Conservation (phyloP, 2,888 invertebrate genomes). For the Chymomyza caudatula region DNA sequence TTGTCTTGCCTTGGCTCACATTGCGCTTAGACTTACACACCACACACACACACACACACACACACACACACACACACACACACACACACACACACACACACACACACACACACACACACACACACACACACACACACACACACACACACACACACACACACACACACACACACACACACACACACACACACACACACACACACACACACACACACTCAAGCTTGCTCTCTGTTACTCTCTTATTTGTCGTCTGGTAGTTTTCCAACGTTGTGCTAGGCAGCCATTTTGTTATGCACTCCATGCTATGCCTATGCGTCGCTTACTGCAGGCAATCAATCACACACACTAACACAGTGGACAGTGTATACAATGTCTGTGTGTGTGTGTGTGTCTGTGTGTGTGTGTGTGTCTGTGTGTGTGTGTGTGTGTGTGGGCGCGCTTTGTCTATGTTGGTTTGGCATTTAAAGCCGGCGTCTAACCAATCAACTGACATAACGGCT, state of each 20-base stretch:
- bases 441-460: conserved; percentile 17
- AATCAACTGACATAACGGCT: conserved; percentile 22
- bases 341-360: conserved; percentile 1
- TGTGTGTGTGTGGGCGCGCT: conserved; percentile 3
- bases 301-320: conserved; percentile 21
- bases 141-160: background rate
- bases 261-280: conserved; percentile 18
- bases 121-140: background rate
- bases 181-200: background rate
- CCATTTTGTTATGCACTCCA: conserved; percentile 11
- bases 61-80: background rate
- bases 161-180: background rate
- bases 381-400: background rate
- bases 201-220: background rate
- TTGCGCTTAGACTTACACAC: background rate
- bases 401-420: background rate
- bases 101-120: background rate
- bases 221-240: background rate
- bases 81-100: background rate
- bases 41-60: background rate
- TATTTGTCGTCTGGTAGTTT: conserved; percentile 25
- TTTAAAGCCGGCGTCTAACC: conserved; percentile 18
- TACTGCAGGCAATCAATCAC: conserved; percentile 46
- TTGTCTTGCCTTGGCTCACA: background rate
- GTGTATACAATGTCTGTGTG: too few species aligned